phyloP scores from a whole-genome alignment of 2,888 invertebrate species.

The Ormyrus rosae region DNA sequence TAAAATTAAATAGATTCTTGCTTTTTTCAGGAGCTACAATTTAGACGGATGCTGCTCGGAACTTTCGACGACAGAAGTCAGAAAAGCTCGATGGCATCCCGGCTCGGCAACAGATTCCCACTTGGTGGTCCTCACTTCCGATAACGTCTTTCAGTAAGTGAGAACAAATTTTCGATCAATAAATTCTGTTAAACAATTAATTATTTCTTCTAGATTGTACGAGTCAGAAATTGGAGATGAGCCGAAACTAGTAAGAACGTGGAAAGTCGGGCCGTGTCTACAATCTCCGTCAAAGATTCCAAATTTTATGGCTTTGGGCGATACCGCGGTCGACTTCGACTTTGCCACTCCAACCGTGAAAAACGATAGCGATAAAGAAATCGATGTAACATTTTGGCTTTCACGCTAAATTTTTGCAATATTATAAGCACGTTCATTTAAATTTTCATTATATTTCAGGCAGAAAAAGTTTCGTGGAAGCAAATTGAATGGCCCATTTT shows the following conservation, averaged over 20 bases:
- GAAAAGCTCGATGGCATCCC: conserved; percentile 91
- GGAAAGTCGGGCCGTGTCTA: conserved; percentile 77
- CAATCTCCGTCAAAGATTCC: conserved; percentile 69
- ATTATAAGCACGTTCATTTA: neutral
- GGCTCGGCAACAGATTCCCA: conserved; percentile 86
- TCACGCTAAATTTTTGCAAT: neutral
- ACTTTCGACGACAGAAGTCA: conserved; percentile 81
- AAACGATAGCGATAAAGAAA: conserved; percentile 51
- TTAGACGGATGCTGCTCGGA: conserved; percentile 84
- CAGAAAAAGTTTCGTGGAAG: conserved; percentile 67
- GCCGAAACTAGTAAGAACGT: conserved; percentile 75
- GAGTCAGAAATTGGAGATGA: conserved; percentile 72
- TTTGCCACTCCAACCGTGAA: conserved; percentile 80
- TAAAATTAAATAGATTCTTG: conserved; percentile 6
- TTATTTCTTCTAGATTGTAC: conserved; percentile 69
- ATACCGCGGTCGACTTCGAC: conserved; percentile 92
- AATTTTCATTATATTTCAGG: conserved; percentile 42
- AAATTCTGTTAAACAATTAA: neutral
- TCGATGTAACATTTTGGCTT: conserved; percentile 51
- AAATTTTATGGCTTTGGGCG: conserved; percentile 83
- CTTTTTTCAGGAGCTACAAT: conserved; percentile 80
- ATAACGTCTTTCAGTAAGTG: conserved; percentile 87
- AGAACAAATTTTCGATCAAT: conserved; percentile 57
- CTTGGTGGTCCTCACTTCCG: conserved; percentile 87
- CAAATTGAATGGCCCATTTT: conserved; percentile 84